phyloP scores from a whole-genome alignment of 2,113 vertebrate genomes.

The Nothobranchius furzeri region DNA sequence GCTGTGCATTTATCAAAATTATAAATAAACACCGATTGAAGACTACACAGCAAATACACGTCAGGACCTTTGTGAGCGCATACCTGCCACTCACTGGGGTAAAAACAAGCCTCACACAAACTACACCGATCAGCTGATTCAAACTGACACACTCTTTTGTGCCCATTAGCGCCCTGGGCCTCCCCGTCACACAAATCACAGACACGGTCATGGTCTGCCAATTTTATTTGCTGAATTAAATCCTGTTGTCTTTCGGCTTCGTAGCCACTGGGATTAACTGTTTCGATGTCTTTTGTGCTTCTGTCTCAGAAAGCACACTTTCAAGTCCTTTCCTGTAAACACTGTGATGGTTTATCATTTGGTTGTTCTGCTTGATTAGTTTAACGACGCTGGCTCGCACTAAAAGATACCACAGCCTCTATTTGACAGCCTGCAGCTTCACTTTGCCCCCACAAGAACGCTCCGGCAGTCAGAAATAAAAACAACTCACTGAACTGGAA shows the following conservation, averaged over 20 bases:
- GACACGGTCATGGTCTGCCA: conserved; percentile 23
- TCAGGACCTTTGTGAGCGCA: background rate
- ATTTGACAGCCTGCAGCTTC: background rate
- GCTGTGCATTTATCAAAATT: too few species aligned
- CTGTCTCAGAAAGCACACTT: background rate
- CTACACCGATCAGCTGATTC: conserved; percentile 31
- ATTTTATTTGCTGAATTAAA: conserved; percentile 52
- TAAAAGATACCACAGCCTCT: conserved; percentile 6
- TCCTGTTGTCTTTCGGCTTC: conserved; percentile 23
- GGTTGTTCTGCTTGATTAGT: conserved; percentile 21
- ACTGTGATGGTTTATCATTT: conserved; percentile 15
- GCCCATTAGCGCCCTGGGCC: conserved; percentile 48
- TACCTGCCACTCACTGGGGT: background rate
- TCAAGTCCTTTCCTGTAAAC: background rate
- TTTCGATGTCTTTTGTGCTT: background rate
- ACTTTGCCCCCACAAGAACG: conserved; percentile 8
- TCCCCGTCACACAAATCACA: conserved; percentile 33
- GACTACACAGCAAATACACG: too few species aligned
- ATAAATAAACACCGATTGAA: too few species aligned
- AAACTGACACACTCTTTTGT: conserved; percentile 24
- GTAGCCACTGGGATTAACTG: conserved; percentile 12
- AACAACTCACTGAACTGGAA: background rate
- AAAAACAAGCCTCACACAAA: conserved; percentile 22
- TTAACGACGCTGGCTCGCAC: background rate
- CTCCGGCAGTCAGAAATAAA: conserved; percentile 4